Conservation (phyloP, 2,888 invertebrate species). For the Carterocephalus palaemon region DNA sequence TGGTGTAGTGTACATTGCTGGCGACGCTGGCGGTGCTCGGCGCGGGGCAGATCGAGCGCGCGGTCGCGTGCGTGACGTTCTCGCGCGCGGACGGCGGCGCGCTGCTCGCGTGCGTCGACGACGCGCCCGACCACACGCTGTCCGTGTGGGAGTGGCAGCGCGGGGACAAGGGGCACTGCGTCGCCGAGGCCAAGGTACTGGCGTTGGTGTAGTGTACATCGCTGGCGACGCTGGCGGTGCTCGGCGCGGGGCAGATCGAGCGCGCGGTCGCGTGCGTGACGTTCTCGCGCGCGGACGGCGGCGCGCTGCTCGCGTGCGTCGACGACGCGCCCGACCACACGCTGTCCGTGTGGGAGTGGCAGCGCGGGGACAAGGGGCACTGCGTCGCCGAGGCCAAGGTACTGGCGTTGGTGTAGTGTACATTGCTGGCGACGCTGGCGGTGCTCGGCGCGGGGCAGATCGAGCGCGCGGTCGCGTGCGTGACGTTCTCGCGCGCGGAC, state of each 20-base stretch:
- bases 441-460: too few relatives aligned
- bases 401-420: too few relatives aligned
- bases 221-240: slow-evolving; percentile 89
- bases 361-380: slow-evolving; percentile 87
- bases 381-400: too few relatives aligned
- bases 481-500: too few relatives aligned
- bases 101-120: slow-evolving; percentile 90
- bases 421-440: too few relatives aligned
- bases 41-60: slow-evolving; percentile 89
- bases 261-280: slow-evolving; percentile 90
- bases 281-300: slow-evolving; percentile 94
- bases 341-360: slow-evolving; percentile 97
- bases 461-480: too few relatives aligned
- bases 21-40: slow-evolving; percentile 92
- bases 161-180: slow-evolving; percentile 85
- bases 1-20: too few relatives aligned
- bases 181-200: too few relatives aligned
- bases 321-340: slow-evolving; percentile 94
- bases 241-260: slow-evolving; percentile 92
- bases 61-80: slow-evolving; percentile 92
- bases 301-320: slow-evolving; percentile 87
- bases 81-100: slow-evolving; percentile 93
- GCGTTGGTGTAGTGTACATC: too few relatives aligned
- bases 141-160: slow-evolving; percentile 97
- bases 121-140: slow-evolving; percentile 91